Evolutionary conservation across 2,113 vertebrate genomes (phyloP).

Genomic region (Perca fluviatilis): DNA sequence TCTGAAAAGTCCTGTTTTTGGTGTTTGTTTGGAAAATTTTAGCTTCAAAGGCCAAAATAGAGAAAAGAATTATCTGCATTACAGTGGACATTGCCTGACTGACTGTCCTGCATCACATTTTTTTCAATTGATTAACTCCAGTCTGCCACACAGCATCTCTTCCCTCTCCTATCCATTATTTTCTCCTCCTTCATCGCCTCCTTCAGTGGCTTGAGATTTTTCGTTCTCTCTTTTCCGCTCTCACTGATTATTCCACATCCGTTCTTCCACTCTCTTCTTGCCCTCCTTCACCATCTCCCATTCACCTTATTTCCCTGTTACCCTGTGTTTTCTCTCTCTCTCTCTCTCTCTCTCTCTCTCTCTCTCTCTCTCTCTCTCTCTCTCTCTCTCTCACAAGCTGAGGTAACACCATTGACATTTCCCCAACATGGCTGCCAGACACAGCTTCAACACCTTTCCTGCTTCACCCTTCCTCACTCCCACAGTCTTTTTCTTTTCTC

Average conservation of each 20-base stretch:
- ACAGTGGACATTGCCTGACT: conserved; percentile 9
- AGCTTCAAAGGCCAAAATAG: background rate
- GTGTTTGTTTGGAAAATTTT: background rate
- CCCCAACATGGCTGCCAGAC: conserved; percentile 74
- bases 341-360: conserved; percentile 13
- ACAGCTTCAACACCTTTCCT: conserved; percentile 71
- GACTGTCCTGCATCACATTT: background rate
- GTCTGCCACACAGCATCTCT: conserved; percentile 84
- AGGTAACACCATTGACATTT: conserved; percentile 72
- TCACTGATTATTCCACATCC: conserved; percentile 9
- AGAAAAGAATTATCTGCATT: background rate
- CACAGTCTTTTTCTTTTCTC: conserved; percentile 12
- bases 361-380: conserved; percentile 13
- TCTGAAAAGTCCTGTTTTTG: background rate
- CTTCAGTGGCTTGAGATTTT: conserved; percentile 23
- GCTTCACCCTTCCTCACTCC: conserved; percentile 39
- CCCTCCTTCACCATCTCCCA: background rate
- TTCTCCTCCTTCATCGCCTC: conserved; percentile 26
- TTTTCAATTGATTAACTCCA: conserved; percentile 85
- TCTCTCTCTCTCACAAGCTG: conserved; percentile 36
- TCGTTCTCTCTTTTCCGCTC: background rate
- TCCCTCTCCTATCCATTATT: conserved; percentile 35
- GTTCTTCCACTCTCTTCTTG: background rate
- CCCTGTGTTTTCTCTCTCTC: background rate
- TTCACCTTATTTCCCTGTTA: background rate